phyloP scores from a whole-genome alignment of 1,140 invertebrate genomes.

The Hetaerina americana region DNA sequence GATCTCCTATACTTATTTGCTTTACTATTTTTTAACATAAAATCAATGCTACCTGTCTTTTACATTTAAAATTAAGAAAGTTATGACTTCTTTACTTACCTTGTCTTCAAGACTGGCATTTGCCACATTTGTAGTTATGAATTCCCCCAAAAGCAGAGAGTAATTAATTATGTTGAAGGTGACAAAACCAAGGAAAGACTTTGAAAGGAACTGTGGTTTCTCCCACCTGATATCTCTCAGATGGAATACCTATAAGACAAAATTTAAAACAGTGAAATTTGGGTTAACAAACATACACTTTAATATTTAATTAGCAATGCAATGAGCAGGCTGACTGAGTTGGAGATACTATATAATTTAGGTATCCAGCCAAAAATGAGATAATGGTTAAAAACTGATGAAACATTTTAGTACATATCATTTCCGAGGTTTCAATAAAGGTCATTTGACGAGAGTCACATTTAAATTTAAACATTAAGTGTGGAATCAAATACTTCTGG shows the following conservation, averaged over 20 bases:
- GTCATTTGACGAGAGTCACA: too few species aligned
- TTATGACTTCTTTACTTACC: constrained; percentile 29
- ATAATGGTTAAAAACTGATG: too few species aligned
- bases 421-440: too few species aligned
- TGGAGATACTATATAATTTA: too few species aligned
- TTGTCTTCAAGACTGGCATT: constrained; percentile 46
- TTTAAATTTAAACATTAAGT: too few species aligned
- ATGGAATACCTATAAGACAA: constrained; percentile 66
- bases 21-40: not conserved
- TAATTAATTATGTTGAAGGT: constrained; percentile 83
- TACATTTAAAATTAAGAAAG: too few species aligned
- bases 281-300: too few species aligned
- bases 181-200: constrained; percentile 83
- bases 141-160: constrained; percentile 68
- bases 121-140: constrained; percentile 52
- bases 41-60: not conserved
- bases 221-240: constrained; percentile 74
- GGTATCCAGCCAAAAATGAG: too few species aligned
- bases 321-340: too few species aligned
- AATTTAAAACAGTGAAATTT: constrained; percentile 6
- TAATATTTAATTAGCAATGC: too few species aligned
- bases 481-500: too few species aligned
- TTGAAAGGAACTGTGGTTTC: constrained; percentile 77
- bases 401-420: too few species aligned
- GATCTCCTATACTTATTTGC: not conserved